These are phyloP conservation scores for Chauna torquata DNA, from an alignment of 2,113 vertebrate genomes.

Conservation along the genomic window DNA sequence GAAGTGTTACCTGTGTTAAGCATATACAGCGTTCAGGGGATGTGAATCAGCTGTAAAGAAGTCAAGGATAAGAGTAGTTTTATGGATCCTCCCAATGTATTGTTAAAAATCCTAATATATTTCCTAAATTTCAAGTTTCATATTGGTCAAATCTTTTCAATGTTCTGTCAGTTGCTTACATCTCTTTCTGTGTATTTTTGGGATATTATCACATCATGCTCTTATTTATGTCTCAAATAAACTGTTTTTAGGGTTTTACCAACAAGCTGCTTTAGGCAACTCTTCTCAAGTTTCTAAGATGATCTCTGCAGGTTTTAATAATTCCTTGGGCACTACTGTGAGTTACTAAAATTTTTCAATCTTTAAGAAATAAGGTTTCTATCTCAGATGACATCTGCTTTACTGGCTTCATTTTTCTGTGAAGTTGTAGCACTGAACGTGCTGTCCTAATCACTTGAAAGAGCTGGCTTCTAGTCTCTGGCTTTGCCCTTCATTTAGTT, in stretches of 20 bases:
- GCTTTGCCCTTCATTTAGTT: neutral
- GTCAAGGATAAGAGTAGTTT: neutral
- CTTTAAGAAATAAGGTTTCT: neutral
- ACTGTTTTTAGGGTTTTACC: neutral
- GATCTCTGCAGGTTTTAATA: neutral
- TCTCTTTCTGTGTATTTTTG: neutral
- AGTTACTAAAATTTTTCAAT: neutral
- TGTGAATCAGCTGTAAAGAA: neutral
- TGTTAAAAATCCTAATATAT: neutral
- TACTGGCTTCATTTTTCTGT: neutral
- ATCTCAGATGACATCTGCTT: neutral
- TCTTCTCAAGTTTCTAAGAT: neutral
- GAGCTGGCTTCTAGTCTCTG: neutral
- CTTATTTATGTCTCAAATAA: neutral
- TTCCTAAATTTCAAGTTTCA: neutral
- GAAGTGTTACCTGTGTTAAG: neutral
- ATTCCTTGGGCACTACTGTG: neutral
- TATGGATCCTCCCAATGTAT: neutral
- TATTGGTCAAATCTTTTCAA: neutral
- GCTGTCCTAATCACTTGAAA: neutral
- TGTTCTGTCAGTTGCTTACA: neutral
- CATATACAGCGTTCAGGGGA: neutral
- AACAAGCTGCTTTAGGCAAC: neutral
- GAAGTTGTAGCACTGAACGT: neutral
- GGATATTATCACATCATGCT: rapidly evolving